Percentiles rank a stretch among this genome's conserved stretches.
phyloP scores from a whole-genome alignment of 1,140 invertebrate species.

The Arctopsyche grandis region DNA sequence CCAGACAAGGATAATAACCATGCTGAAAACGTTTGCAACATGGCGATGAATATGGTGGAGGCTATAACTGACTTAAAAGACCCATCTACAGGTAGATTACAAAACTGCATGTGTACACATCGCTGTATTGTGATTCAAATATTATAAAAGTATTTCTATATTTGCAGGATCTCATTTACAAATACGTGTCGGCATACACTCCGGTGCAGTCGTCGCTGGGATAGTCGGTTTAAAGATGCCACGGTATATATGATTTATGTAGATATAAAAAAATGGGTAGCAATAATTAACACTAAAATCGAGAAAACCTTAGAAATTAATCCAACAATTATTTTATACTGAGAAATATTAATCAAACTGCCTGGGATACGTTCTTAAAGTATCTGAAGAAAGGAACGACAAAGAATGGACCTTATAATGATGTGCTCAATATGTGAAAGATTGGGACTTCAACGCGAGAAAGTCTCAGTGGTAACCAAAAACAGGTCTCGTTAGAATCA shows the following conservation, averaged over 20 bases:
- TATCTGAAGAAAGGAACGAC: too few relatives aligned
- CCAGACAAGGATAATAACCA: constrained; percentile 91
- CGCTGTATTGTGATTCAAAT: background rate
- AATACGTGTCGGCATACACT: constrained; percentile 91
- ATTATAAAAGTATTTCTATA: background rate
- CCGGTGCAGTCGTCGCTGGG: constrained; percentile 91
- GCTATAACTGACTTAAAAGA: constrained; percentile 91
- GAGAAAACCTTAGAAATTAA: too few relatives aligned
- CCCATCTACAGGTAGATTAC: constrained; percentile 80
- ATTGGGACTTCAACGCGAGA: too few relatives aligned
- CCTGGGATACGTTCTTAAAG: too few relatives aligned
- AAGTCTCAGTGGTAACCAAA: too few relatives aligned
- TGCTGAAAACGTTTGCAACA: constrained; percentile 93
- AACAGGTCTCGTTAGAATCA: too few relatives aligned
- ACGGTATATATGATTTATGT: constrained; percentile 60
- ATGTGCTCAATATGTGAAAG: too few relatives aligned
- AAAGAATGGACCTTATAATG: too few relatives aligned
- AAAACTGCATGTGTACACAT: background rate
- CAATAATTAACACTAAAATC: background rate
- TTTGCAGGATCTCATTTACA: constrained; percentile 81
- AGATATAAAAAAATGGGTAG: background rate
- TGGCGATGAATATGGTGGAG: constrained; percentile 96
- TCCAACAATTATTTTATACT: too few relatives aligned
- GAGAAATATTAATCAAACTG: too few relatives aligned
- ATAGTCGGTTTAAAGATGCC: constrained; percentile 97